phyloP scores from a whole-genome alignment of 2,888 invertebrate species.

The Uloborus plumipes region DNA sequence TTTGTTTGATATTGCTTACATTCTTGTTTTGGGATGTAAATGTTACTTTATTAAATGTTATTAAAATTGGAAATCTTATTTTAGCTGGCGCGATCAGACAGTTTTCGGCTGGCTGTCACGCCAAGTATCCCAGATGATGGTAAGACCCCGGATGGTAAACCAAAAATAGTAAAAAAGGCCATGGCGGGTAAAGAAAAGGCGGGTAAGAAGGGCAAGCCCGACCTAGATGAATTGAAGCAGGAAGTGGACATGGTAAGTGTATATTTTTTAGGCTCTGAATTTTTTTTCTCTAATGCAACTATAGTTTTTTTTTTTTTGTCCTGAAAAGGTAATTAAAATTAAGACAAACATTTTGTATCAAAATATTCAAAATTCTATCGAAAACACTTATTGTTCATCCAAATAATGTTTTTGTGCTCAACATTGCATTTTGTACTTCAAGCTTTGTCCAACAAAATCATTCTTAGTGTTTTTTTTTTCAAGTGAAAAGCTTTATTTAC shows the following conservation, averaged over 20 bases:
- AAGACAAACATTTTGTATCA: no score
- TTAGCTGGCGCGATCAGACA: slow-evolving; percentile 95
- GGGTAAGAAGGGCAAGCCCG: slow-evolving; percentile 72
- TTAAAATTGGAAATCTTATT: slow-evolving; percentile 69
- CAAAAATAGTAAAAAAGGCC: slow-evolving; percentile 57
- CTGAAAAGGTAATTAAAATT: no score
- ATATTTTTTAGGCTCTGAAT: neutral
- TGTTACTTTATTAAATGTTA: neutral
- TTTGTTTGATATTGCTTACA: neutral
- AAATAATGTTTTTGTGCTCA: no score
- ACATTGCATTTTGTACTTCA: no score
- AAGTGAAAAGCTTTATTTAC: no score
- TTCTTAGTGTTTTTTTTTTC: no score
- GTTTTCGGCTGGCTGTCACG: slow-evolving; percentile 96
- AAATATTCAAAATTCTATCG: no score
- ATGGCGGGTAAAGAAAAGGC: slow-evolving; percentile 60
- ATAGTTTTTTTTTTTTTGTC: no score
- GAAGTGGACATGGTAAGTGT: slow-evolving; percentile 88
- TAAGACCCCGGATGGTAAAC: slow-evolving; percentile 83
- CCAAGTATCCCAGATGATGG: slow-evolving; percentile 93
- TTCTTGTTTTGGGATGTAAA: neutral
- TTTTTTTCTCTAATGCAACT: no score
- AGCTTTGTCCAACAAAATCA: no score
- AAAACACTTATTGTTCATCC: no score
- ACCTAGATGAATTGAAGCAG: slow-evolving; percentile 98